phyloP scores from a whole-genome alignment of 2,113 vertebrate genomes.

The Colius striatus region DNA sequence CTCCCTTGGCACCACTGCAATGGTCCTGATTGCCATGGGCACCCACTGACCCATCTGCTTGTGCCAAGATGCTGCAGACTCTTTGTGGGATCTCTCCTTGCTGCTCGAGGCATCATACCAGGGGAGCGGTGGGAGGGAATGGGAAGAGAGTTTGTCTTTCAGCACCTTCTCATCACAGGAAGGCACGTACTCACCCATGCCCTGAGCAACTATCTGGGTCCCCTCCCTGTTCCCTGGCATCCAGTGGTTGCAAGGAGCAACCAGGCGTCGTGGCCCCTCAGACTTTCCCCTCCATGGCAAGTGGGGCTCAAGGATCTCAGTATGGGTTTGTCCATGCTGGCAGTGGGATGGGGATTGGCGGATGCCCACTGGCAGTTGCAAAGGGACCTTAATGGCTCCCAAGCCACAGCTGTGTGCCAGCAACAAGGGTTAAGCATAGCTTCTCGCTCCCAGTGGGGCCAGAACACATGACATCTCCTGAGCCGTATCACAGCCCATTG shows the following conservation, averaged over 20 bases:
- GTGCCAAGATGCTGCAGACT: fast-evolving
- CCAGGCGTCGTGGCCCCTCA: neutral
- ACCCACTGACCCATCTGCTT: neutral
- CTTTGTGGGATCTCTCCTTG: fast-evolving
- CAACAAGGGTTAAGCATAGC: neutral
- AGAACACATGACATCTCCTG: neutral
- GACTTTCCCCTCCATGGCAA: fast-evolving
- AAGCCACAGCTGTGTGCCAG: fast-evolving
- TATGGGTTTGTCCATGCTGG: fast-evolving
- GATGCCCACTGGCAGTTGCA: neutral
- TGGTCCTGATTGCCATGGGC: fast-evolving
- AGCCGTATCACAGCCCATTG: neutral
- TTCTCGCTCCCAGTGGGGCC: neutral
- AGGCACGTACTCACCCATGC: conserved; percentile 34
- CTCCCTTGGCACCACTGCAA: neutral
- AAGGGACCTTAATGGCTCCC: neutral
- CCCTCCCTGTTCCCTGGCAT: conserved; percentile 60
- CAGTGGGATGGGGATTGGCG: fast-evolving
- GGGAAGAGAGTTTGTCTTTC: neutral
- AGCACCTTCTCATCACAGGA: conserved; percentile 42
- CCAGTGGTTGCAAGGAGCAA: neutral
- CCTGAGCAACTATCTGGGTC: conserved; percentile 51
- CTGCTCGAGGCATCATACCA: neutral
- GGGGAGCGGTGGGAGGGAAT: neutral
- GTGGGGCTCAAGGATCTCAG: fast-evolving